Evolutionary conservation across 2,113 vertebrate species (phyloP), one percentile per base, ranked within the genome.

Genomic region (Syrmaticus mikado): DNA sequence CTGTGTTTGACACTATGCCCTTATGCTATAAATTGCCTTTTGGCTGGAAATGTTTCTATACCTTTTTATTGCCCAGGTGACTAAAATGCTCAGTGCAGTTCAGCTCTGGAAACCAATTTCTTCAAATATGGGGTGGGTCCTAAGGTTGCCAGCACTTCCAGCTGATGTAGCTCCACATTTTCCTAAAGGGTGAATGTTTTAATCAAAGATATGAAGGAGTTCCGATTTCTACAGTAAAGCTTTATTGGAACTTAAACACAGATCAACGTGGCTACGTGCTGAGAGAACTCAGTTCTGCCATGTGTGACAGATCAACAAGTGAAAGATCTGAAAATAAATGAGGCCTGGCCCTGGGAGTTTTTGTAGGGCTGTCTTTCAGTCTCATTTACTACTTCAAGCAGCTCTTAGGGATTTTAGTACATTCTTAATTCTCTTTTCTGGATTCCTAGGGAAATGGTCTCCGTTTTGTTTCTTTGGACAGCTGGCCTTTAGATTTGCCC

Each of bases 161-260:
- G 64, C 50, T 65, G 46, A 20, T 66, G 8, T n/a, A 48, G 36
- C 80, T 85, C 45, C 32, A 76, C 45, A 55, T 82, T 90, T 89
- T 85, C 82, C 93, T 95, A 85, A 77, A 87, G 77, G 38, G 38
- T 38, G 38, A 43, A 43, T 87, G 41, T 85, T 87, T 95, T 66
- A 36, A 34, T 77, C 43, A 67, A 71, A 67, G 82, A 71, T 55
- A 94, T 55, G 92, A 85, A 95, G 76, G 48, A 22, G 72, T 89
- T 94, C 85, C 87, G 45, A 93, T 91, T 94, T 36, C 65, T 77
- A 24, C 55, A 52, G 46, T 74, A 13, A 79, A 71, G 21, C 66
- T 80, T 58, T 80, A 41, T 45, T 93, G 25, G 64, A 80, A 34
- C 9, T 41, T 87, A 70, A 92, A 48, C 30, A 11, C 1, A 65